Evolutionary conservation across 2,113 vertebrate genomes (phyloP).

Genomic region (Marcusenius ussheri): DNA sequence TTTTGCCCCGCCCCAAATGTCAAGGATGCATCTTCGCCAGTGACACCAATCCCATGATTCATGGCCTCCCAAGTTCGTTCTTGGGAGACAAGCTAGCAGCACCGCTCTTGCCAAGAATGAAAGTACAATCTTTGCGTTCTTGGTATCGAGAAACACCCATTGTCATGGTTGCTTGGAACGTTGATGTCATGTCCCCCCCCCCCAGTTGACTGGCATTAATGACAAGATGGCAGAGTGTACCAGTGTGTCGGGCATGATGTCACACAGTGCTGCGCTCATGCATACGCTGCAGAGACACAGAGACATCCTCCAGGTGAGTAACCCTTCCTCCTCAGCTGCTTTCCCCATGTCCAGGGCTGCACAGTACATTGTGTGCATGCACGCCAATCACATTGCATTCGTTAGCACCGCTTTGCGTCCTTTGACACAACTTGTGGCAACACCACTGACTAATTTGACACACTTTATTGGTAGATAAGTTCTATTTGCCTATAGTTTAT

Average conservation of each 20-base stretch:
- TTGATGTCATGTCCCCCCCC: not conserved
- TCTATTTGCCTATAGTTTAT: not conserved
- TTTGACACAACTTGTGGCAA: not conserved
- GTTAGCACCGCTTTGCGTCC: not conserved
- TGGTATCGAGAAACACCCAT: not conserved
- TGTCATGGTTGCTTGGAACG: not conserved
- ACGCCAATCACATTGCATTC: not conserved
- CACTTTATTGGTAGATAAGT: not conserved
- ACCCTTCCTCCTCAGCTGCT: not conserved
- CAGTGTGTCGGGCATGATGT: conserved; percentile 76
- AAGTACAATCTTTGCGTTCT: not conserved
- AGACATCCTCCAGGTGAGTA: conserved; percentile 86
- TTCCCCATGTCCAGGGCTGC: conserved; percentile 72
- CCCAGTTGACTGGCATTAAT: conserved; percentile 85
- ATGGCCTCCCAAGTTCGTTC: not conserved
- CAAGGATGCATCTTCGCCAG: not conserved
- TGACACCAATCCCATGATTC: not conserved
- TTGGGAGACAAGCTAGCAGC: not conserved
- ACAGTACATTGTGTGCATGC: conserved; percentile 43
- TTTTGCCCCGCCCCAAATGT: not conserved
- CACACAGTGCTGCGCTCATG: conserved; percentile 90
- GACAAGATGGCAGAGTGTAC: conserved; percentile 97
- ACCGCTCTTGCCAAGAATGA: not conserved
- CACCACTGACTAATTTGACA: not conserved
- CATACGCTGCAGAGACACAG: conserved; percentile 92